phyloP scores from a whole-genome alignment of 2,888 invertebrate genomes.

The Drosophila ustulata region DNA sequence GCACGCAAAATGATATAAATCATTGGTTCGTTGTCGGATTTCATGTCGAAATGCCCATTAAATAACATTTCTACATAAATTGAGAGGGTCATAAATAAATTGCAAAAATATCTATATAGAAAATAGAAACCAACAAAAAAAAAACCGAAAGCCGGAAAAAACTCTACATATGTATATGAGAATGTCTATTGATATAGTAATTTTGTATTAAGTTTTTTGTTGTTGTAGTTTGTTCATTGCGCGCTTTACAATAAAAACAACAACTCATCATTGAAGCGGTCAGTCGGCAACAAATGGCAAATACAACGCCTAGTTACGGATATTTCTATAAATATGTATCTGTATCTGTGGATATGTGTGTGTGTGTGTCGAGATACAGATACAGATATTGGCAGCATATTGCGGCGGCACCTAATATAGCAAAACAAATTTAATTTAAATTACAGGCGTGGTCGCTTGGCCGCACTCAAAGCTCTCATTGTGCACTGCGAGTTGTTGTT shows the following conservation, averaged over 20 bases:
- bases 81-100: constrained; percentile 65
- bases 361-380: constrained; percentile 27
- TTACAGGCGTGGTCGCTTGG: constrained; percentile 77
- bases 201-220: constrained; percentile 10
- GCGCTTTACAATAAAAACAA: constrained; percentile 64
- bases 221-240: constrained; percentile 16
- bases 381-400: constrained; percentile 39
- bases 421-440: constrained; percentile 79
- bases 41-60: constrained; percentile 73
- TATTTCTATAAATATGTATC: constrained; percentile 34
- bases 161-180: constrained; percentile 18
- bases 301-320: constrained; percentile 70
- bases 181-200: constrained; percentile 10
- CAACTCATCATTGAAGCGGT: constrained; percentile 76
- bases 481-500: constrained; percentile 63
- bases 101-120: constrained; percentile 42
- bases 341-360: constrained; percentile 17
- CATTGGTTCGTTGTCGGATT: constrained; percentile 76
- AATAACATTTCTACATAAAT: constrained; percentile 65
- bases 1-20: constrained; percentile 71
- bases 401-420: constrained; percentile 79
- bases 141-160: constrained; percentile 58
- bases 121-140: constrained; percentile 33
- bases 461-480: constrained; percentile 67
- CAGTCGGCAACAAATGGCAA: constrained; percentile 47